Evolutionary conservation across 1,140 invertebrate species (phyloP).

Genomic region (Limonius californicus): DNA sequence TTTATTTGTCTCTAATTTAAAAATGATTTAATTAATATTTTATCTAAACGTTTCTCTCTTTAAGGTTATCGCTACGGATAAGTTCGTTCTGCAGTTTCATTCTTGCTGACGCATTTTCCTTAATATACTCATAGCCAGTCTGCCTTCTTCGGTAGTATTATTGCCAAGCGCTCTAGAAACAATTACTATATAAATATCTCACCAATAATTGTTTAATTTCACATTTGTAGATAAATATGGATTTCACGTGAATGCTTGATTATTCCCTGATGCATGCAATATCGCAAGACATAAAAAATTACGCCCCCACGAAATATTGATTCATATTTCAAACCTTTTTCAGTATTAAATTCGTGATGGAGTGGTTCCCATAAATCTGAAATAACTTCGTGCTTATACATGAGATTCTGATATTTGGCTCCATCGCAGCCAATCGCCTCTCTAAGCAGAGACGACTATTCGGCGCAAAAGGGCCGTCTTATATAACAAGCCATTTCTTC

Average conservation of each 20-base stretch:
- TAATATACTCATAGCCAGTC: too few relatives aligned
- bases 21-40: too few relatives aligned
- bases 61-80: too few relatives aligned
- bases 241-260: background rate
- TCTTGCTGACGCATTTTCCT: too few relatives aligned
- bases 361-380: slow-evolving; percentile 29
- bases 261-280: background rate
- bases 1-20: too few relatives aligned
- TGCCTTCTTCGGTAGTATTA: too few relatives aligned
- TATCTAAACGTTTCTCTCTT: too few relatives aligned
- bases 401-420: slow-evolving; percentile 35
- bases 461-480: slow-evolving; percentile 10
- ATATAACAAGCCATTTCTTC: slow-evolving; percentile 12
- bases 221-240: too few relatives aligned
- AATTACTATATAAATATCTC: too few relatives aligned
- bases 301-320: slow-evolving; percentile 17
- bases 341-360: slow-evolving; percentile 32
- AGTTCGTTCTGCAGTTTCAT: too few relatives aligned
- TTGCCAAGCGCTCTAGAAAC: too few relatives aligned
- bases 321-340: slow-evolving; percentile 20
- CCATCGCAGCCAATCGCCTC: slow-evolving; percentile 26
- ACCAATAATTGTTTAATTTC: too few relatives aligned
- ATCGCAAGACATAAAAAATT: slow-evolving; percentile 20
- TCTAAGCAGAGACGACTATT: background rate
- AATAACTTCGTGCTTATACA: slow-evolving; percentile 35